Evolutionary conservation across 1,140 invertebrate species (phyloP).

Genomic region (Macrocentrus cingulum): DNA sequence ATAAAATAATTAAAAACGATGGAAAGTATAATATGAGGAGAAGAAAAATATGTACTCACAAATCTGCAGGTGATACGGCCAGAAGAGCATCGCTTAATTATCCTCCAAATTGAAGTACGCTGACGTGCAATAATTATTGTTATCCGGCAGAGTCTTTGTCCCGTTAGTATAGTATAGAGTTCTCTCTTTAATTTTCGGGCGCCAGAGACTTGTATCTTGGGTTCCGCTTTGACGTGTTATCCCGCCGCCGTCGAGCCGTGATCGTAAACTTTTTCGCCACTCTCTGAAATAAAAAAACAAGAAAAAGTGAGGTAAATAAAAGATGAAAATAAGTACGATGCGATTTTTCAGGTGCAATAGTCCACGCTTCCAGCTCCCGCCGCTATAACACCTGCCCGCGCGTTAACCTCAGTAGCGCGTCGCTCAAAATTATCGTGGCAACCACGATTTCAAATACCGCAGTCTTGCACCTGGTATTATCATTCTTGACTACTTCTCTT

Average conservation of each 20-base stretch:
- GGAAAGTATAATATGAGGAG: background rate
- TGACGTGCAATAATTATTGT: constrained; percentile 53
- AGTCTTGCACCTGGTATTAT: constrained; percentile 11
- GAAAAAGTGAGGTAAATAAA: background rate
- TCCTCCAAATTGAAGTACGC: constrained; percentile 46
- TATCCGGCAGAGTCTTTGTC: constrained; percentile 28
- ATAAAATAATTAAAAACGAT: no score
- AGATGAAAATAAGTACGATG: background rate
- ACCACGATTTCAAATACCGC: constrained; percentile 15
- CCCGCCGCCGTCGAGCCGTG: constrained; percentile 1
- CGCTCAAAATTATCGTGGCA: constrained; percentile 14
- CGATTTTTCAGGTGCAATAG: constrained; percentile 32
- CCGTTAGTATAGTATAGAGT: background rate
- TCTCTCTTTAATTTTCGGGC: constrained; percentile 12
- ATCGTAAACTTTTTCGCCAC: constrained; percentile 24
- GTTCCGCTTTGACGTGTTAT: constrained; percentile 38
- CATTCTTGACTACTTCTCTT: background rate
- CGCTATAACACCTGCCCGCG: constrained; percentile 13
- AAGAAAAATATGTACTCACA: constrained; percentile 17
- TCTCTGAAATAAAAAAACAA: constrained; percentile 1
- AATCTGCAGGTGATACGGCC: constrained; percentile 37
- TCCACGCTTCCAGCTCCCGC: background rate
- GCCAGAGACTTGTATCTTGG: constrained; percentile 28
- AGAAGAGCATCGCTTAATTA: constrained; percentile 42
- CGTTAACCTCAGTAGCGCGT: constrained; percentile 23